These are phyloP conservation scores for Atta colombica DNA, from an alignment of 1,140 invertebrate species.

Conservation along the genomic window DNA sequence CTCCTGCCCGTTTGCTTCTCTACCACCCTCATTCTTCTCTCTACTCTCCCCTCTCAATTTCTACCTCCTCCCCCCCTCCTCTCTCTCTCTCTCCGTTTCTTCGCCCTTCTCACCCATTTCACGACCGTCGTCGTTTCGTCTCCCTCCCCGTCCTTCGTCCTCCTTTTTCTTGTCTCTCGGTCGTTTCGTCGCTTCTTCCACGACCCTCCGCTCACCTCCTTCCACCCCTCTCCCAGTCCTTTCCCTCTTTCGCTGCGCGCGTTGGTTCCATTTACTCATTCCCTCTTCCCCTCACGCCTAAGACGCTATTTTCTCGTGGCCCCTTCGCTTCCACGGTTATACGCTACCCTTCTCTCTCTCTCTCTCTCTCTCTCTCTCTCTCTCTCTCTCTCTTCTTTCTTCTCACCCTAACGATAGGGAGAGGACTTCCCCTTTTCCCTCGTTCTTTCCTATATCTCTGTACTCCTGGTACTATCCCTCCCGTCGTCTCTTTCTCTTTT, in stretches of 20 bases:
- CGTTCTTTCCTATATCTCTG: constrained; percentile 50
- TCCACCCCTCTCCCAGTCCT: constrained; percentile 50
- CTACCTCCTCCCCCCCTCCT: constrained; percentile 20
- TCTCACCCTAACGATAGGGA: constrained; percentile 64
- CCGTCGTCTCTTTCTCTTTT: constrained; percentile 67
- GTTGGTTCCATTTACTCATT: constrained; percentile 74
- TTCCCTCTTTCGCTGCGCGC: constrained; percentile 66
- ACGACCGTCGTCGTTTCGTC: constrained; percentile 56
- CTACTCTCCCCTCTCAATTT: constrained; percentile 58
- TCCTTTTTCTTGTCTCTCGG: constrained; percentile 72
- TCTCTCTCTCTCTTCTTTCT: constrained; percentile 64
- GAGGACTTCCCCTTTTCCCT: constrained; percentile 53
- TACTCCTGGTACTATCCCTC: constrained; percentile 65
- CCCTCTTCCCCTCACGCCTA: constrained; percentile 66
- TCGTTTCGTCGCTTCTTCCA: constrained; percentile 77
- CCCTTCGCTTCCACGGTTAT: constrained; percentile 77
- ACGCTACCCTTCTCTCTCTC: constrained; percentile 50
- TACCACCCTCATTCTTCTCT: constrained; percentile 47
- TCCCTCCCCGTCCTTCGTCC: constrained; percentile 63
- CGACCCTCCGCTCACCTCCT: constrained; percentile 66
- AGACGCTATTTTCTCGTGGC: constrained; percentile 80
- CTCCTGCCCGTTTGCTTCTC: neutral
- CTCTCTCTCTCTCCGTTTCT: constrained; percentile 61
- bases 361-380: constrained; percentile 39
- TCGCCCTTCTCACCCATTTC: constrained; percentile 68